A percentile compares a stretch with the other conserved stretches of the same genome.
Evolutionary conservation across 2,888 invertebrate genomes (phyloP).

Genomic region (Eupithecia pulchellata): DNA sequence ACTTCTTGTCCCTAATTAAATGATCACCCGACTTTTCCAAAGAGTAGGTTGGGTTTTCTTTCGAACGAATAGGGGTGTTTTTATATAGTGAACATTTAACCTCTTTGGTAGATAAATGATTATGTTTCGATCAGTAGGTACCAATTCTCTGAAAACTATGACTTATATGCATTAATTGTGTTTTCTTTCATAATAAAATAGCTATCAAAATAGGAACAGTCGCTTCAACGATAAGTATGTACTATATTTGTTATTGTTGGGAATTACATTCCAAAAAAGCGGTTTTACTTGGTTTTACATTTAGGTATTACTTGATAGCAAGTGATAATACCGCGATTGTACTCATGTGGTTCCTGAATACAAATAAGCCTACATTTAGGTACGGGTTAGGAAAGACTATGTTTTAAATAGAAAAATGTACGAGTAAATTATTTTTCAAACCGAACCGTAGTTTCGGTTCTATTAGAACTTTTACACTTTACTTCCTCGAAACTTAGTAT

Average conservation of each 20-base stretch:
- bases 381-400: too few species aligned
- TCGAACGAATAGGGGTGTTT: neutral
- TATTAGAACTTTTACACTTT: neutral
- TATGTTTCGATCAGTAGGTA: neutral
- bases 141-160: neutral
- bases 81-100: neutral
- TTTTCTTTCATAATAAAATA: too few species aligned
- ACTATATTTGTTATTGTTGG: too few species aligned
- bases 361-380: too few species aligned
- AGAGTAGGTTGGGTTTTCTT: neutral
- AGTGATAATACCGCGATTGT: too few species aligned
- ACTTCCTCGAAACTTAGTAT: neutral
- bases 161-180: neutral
- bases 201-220: too few species aligned
- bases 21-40: constrained; percentile 56
- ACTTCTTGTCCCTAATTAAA: constrained; percentile 69
- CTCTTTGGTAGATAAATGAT: neutral
- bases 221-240: too few species aligned
- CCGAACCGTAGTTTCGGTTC: neutral
- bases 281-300: too few species aligned
- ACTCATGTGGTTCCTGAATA: too few species aligned
- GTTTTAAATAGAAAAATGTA: too few species aligned
- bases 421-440: neutral
- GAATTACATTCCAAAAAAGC: too few species aligned
- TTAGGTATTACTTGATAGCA: neutral